A percentile compares a stretch with the other conserved stretches of the same genome.
Conservation (phyloP, 2,113 vertebrate genomes). For the Vombatus ursinus region DNA sequence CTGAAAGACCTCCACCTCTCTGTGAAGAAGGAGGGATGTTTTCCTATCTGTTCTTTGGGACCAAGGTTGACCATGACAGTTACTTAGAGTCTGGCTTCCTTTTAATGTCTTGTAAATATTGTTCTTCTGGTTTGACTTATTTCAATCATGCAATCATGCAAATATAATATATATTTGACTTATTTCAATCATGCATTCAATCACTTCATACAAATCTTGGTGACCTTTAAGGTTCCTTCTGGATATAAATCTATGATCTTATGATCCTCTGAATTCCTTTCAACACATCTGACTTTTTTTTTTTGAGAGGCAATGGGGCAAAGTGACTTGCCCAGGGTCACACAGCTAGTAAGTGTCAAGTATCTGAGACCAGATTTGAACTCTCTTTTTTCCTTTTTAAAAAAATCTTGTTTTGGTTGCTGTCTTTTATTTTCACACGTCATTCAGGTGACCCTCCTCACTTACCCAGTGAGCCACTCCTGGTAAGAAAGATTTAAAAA, state of each 20-base stretch:
- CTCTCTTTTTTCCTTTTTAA: too few species aligned
- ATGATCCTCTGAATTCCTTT: neutral
- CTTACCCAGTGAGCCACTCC: neutral
- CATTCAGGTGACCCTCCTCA: neutral
- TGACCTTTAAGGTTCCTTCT: neutral
- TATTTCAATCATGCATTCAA: neutral
- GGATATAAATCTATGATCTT: neutral
- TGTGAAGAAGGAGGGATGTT: neutral
- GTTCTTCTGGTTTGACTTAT: neutral
- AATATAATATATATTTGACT: too few species aligned
- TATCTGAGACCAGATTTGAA: too few species aligned
- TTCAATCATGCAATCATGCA: neutral
- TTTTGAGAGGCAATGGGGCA: too few species aligned
- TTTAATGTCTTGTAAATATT: neutral
- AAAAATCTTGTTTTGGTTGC: neutral
- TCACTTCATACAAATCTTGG: neutral
- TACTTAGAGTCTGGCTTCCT: neutral
- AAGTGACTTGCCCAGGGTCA: too few species aligned
- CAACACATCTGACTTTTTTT: neutral
- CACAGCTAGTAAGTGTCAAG: too few species aligned
- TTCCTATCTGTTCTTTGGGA: neutral
- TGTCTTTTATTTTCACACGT: neutral
- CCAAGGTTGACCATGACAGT: neutral
- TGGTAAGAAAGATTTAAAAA: neutral
- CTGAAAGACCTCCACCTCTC: neutral